A percentile compares a stretch with the other conserved stretches of the same genome.
phyloP scores from a whole-genome alignment of 1,140 invertebrate genomes.

The Penaeus japonicus region DNA sequence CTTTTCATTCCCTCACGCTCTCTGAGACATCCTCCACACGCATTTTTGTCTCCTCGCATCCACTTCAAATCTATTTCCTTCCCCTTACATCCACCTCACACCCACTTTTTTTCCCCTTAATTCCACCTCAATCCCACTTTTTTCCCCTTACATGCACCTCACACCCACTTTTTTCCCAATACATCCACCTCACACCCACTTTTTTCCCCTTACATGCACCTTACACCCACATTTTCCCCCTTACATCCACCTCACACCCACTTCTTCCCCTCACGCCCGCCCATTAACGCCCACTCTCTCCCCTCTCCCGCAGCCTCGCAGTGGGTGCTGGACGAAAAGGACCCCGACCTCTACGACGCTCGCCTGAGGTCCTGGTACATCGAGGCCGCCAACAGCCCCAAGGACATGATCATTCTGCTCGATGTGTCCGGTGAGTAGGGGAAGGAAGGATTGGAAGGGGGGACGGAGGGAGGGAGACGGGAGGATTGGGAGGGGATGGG shows the following conservation, averaged over 20 bases:
- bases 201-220: not conserved
- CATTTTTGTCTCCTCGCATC: no score
- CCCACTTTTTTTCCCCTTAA: no score
- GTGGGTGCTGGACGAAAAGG: conserved; percentile 64
- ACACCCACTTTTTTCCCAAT: not conserved
- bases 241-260: not conserved
- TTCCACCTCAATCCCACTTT: not conserved
- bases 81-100: no score
- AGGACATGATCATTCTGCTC: conserved; percentile 95
- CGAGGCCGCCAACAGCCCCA: conserved; percentile 95
- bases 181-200: not conserved
- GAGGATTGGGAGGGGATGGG: not conserved
- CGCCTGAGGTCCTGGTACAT: conserved; percentile 92
- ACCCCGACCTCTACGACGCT: conserved; percentile 84
- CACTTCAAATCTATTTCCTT: not conserved
- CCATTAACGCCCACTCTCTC: not conserved
- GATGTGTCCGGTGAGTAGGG: conserved; percentile 73
- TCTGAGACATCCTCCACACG: no score
- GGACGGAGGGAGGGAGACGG: not conserved
- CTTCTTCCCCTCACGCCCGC: not conserved
- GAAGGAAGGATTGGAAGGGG: no score
- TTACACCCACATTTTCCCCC: no score
- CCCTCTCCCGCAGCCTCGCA: conserved; percentile 52
- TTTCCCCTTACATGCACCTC: not conserved
- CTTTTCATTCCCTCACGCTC: no score